Evolutionary conservation across 2,113 vertebrate genomes (phyloP).

Genomic region (Cyanoramphus novaezelandiae): DNA sequence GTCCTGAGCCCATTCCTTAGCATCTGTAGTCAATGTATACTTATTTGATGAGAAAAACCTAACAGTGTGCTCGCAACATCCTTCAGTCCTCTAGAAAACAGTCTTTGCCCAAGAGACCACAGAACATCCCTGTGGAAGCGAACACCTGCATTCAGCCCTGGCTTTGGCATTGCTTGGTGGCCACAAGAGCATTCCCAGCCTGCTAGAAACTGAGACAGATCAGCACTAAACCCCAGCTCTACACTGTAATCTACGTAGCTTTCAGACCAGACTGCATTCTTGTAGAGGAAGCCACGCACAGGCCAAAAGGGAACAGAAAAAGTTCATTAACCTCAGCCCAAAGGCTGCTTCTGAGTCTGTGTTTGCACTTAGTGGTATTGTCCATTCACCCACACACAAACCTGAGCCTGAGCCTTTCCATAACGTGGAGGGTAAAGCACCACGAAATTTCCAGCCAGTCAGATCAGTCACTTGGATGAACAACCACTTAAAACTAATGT

Average conservation of each 20-base stretch:
- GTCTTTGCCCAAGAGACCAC: background rate
- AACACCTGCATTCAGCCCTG: background rate
- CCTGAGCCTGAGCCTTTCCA: background rate
- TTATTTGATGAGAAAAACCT: background rate
- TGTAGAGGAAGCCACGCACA: background rate
- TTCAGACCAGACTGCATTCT: background rate
- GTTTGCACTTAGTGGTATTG: background rate
- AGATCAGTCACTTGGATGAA: conserved; percentile 51
- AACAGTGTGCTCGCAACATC: background rate
- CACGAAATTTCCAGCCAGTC: conserved; percentile 48
- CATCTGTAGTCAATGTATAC: background rate
- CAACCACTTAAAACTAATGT: background rate
- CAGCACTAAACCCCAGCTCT: background rate
- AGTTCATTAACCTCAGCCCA: background rate
- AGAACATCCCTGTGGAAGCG: background rate
- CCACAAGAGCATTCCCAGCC: background rate
- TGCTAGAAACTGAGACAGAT: background rate
- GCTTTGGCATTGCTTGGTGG: background rate
- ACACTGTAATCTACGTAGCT: background rate
- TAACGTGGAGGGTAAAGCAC: background rate
- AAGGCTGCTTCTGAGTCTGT: background rate
- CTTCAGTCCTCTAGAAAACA: background rate
- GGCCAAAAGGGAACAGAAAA: conserved; percentile 35
- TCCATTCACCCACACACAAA: conserved; percentile 47
- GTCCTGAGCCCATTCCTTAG: background rate